Base-by-base conservation (phyloP, 1,140 invertebrate species). In the Drosophila pseudoobscura region DNA sequence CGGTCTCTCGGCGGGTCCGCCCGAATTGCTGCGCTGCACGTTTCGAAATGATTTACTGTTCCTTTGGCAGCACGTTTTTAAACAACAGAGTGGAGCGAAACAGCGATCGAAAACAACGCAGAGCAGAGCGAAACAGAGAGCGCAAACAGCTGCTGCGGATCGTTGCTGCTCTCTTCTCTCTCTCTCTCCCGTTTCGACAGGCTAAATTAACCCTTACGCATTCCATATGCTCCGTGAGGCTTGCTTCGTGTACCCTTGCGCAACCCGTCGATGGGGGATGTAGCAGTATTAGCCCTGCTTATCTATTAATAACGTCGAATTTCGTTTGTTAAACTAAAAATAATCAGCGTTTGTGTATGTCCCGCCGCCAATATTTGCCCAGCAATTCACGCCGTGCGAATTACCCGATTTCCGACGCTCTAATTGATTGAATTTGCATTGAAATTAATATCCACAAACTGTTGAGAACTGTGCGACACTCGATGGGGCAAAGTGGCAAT, bases 1-100 rank as follows among this genome's bases (percentile, higher is more conserved):
- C 47, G 47, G 31, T 11, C 20, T 53, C 9, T 26, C 24, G 24
- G 24, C 24, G 24, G 52, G 15, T 41, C 13, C 39, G 46, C 35
- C 7, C 15, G 62, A 35, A 51, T 52, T 55, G 60, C 49, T 61
- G 65, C 65, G 62, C 75, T 74, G 83, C 83, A 87, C 83, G 83
- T 89, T 87, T 88, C 79, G 71, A 61, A 87, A 88, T 88, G 84
- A 85, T 88, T 87, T 87, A 88, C 83, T 80, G 79, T 88, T 88
- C 72, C 79, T 83, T 62, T 13, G 51, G 66, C 68, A 88, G 83
- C 83, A 88, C 83, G 83, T 88, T 88, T 88, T 87, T 88, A 85
- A 84, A 71, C 76, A 47, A 49, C 57, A 57, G 53, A 49, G 15
- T 26, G 46, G 29, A 49, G 58, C 29, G 35, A 75, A n/a, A 13